Evolutionary conservation across 2,797 vertebrate species (phyloP), one percentile per base, ranked within the genome.

Genomic region (Mycteria americana): DNA sequence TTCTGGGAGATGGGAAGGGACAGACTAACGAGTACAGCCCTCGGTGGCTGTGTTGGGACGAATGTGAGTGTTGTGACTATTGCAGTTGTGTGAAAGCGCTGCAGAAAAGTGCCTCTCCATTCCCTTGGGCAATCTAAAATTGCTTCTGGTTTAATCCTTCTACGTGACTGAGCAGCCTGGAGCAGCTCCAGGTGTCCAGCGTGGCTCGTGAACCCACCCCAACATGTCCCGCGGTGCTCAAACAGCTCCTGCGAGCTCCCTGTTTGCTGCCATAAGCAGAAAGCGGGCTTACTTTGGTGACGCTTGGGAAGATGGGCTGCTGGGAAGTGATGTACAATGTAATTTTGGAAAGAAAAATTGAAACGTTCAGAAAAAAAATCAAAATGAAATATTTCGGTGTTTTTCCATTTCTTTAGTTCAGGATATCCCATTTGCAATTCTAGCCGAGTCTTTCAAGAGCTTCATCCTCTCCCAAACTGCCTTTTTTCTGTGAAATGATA

Each of bases 161-260:
- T 18, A 5, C 5, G 5, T 3, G 19, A 12, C 54, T 56, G 31
- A 56, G 53, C 30, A 74, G 16, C 48, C 76, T 46, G n/a, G 37
- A 81, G 45, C 30, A 45, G 70, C 64, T 70, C 33, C 2, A 5
- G 50, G 51, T 41, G 69, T 27, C 45, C 39, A 13, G 25, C 16
- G n/a, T 0, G 7, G 54, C 45, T 39, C 0, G 1, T 13, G n/a
- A 5, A 17, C 39, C n/a, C 45, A 35, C 6, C 50, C 28, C 41
- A 35, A 15, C 13, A 2, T 0, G 0, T 65, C 13, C 30, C 1
- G 0, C 21, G 22, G 21, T 2, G 4, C 12, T 68, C n/a, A 62
- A 10, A 23, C 24, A 27, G 51, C 56, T 37, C 63, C 56, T 18
- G 30, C 0, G 1, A 59, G 27, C 30, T 54, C 51, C 39, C 25